phyloP scores from a whole-genome alignment of 2,888 invertebrate genomes.

The Cantharis lateralis region DNA sequence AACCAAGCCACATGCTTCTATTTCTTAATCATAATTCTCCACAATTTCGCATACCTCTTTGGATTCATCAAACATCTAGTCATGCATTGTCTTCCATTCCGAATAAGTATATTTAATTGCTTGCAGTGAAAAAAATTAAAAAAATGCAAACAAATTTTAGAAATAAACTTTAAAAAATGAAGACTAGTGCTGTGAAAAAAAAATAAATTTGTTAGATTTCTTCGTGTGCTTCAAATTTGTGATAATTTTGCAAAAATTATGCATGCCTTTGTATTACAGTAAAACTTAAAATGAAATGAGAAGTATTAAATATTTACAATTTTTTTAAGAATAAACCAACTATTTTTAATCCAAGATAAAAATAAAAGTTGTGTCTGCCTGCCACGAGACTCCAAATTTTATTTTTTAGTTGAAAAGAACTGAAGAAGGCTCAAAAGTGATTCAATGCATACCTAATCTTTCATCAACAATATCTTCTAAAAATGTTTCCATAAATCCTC shows the following conservation, averaged over 20 bases:
- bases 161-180: background rate
- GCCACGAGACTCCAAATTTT: background rate
- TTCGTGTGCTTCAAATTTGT: background rate
- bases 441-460: conserved; percentile 57
- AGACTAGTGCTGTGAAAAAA: background rate
- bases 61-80: background rate
- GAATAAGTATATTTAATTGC: background rate
- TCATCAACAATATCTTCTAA: conserved; percentile 62
- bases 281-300: background rate
- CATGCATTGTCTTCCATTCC: background rate
- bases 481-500: conserved; percentile 72
- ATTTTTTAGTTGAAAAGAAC: background rate
- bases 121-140: background rate
- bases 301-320: background rate
- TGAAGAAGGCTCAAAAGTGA: conserved; percentile 4
- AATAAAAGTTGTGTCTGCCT: background rate
- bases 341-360: background rate
- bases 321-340: background rate
- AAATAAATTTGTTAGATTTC: background rate
- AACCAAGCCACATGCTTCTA: background rate
- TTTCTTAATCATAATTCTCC: background rate
- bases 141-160: background rate
- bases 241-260: background rate
- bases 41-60: background rate
- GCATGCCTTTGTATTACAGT: background rate